A percentile compares a stretch with the other conserved stretches of the same genome.
These are phyloP conservation scores for Sinohyriopsis cumingii DNA, from an alignment of 2,888 invertebrate species.

Conservation along the genomic window DNA sequence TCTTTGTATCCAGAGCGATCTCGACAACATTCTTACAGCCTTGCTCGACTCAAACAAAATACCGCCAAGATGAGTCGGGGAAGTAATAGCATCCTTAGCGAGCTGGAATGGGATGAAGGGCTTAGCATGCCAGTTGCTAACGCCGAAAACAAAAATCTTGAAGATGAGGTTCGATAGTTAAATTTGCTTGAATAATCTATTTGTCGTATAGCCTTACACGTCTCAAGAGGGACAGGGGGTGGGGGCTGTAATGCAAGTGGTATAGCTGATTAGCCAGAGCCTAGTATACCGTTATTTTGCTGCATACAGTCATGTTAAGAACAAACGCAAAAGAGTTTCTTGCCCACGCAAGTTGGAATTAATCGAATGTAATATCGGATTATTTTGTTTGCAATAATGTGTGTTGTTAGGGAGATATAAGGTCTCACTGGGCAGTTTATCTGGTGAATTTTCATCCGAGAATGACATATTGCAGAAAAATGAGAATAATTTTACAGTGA, in stretches of 20 bases:
- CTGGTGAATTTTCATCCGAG: too few relatives aligned
- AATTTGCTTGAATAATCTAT: constrained; percentile 8
- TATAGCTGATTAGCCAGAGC: too few relatives aligned
- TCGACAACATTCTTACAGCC: constrained; percentile 33
- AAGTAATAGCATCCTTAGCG: constrained; percentile 63
- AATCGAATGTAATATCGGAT: too few relatives aligned
- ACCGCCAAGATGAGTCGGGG: constrained; percentile 49
- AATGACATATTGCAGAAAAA: too few relatives aligned
- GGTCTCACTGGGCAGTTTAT: too few relatives aligned
- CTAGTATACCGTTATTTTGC: too few relatives aligned
- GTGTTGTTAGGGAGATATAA: too few relatives aligned
- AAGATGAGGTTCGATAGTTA: constrained; percentile 59
- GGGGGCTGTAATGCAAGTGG: not conserved
- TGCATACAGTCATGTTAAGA: too few relatives aligned
- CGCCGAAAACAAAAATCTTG: constrained; percentile 68
- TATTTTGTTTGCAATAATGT: too few relatives aligned
- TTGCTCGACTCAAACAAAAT: constrained; percentile 8
- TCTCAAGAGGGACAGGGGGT: not conserved
- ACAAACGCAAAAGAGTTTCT: too few relatives aligned
- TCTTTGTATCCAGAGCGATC: constrained; percentile 60
- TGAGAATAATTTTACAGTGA: too few relatives aligned
- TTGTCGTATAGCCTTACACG: not conserved
- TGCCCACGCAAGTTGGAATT: too few relatives aligned
- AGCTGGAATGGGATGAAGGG: constrained; percentile 72
- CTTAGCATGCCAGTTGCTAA: constrained; percentile 72